Base-by-base conservation (phyloP, 2,113 vertebrate species). In the Rhea pennata region DNA sequence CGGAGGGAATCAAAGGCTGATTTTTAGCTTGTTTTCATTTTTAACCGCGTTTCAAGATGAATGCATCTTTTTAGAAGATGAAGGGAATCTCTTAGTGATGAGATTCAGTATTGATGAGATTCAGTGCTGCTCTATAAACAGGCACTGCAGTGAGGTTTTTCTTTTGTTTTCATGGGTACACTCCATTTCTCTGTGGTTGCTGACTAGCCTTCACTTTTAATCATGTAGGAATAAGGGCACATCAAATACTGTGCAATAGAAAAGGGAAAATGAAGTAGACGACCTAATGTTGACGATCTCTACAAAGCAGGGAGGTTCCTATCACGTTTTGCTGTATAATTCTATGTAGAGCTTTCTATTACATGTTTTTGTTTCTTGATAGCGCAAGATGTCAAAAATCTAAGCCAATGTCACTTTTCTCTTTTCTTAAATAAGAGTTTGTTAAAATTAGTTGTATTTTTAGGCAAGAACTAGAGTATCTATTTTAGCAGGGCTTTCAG, bases 361-460 rank as follows among this genome's bases (percentile, higher is more conserved):
- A 20, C 44, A 24, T 1, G 1, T 22, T 89, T 93, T 92, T 85
- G 77, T 14, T 73, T 84, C 70, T 82, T 88, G 73, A 44, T 42
- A 62, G 5, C 1, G 1, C 22, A 80, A n/a, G 20, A 86, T 86
- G 74, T 89, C 64, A 79, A 59, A 79, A 75, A 56, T 1, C 40
- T 79, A 17, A 56, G 12, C 46, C 65, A 62, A 44, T 91, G 62
- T 95, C 42, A 87, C 8, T 33, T 67, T 19, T 85, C 12, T 76
- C 42, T 79, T 13, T 81, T 93, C 46, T 80, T 72, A 87, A 91
- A 70, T 40, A 82, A 87, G 36, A 88, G 46, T 91, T 29, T 83
- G 84, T 83, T 92, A 91, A 90, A 94, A 91, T 92, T 16, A 48
- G 27, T 83, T 87, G 24, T 4, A 79, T n/a, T 85, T 85, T 93